These are phyloP conservation scores for Sebastes dallii DNA, from an alignment of 2,797 vertebrate genomes.

Conservation along the genomic window DNA sequence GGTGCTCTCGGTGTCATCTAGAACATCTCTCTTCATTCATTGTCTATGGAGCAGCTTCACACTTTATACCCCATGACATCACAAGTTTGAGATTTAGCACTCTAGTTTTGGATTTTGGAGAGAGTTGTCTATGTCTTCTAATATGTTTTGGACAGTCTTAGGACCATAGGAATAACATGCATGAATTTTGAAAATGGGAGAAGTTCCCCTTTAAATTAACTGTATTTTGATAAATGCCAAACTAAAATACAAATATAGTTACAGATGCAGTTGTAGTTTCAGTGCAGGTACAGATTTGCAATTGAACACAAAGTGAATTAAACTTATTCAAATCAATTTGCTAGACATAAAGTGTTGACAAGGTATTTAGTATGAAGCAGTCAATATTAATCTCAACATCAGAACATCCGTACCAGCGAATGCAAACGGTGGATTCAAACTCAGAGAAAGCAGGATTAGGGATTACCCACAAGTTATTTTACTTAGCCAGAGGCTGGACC, in stretches of 20 bases:
- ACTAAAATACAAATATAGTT: background rate
- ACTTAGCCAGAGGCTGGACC: constrained; percentile 33
- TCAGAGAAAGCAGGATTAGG: constrained; percentile 45
- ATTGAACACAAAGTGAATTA: background rate
- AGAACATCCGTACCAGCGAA: constrained; percentile 5
- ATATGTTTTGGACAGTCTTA: background rate
- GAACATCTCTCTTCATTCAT: too few relatives aligned
- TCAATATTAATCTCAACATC: background rate
- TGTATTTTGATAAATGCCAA: background rate
- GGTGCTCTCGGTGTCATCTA: too few relatives aligned
- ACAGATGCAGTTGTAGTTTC: background rate
- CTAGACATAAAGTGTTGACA: background rate
- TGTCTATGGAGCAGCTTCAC: too few relatives aligned
- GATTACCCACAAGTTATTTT: constrained; percentile 59
- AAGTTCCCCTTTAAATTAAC: too few relatives aligned
- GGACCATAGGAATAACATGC: too few relatives aligned
- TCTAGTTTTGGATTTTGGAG: too few relatives aligned
- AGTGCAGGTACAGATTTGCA: background rate
- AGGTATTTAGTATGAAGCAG: background rate
- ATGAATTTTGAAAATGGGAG: too few relatives aligned
- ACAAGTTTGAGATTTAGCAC: too few relatives aligned
- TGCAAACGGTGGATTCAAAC: constrained; percentile 31
- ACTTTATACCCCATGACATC: too few relatives aligned
- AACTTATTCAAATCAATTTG: background rate
- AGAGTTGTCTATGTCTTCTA: too few relatives aligned